phyloP scores from a whole-genome alignment of 2,888 invertebrate genomes.

The Drosophila mercatorum region DNA sequence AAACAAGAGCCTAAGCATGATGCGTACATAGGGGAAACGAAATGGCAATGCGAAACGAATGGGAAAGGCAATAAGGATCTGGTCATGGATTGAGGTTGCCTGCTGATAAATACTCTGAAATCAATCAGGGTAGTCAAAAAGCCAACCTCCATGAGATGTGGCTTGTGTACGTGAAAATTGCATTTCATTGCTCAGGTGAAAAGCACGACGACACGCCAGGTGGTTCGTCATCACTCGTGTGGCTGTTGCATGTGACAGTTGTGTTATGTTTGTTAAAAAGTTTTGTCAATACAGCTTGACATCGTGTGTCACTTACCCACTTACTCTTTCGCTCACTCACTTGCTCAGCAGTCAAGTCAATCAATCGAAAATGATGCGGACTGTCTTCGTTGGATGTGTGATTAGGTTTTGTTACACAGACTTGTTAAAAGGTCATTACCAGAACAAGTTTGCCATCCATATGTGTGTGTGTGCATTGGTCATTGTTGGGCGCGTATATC shows the following conservation, averaged over 20 bases:
- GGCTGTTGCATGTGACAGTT: slow-evolving; percentile 74
- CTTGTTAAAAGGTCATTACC: slow-evolving; percentile 72
- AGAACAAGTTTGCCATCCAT: slow-evolving; percentile 36
- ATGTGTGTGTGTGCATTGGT: slow-evolving; percentile 17
- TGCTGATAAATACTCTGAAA: slow-evolving; percentile 52
- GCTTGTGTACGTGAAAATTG: slow-evolving; percentile 76
- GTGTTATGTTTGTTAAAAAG: slow-evolving; percentile 75
- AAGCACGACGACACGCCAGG: slow-evolving; percentile 36
- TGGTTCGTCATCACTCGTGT: slow-evolving; percentile 45
- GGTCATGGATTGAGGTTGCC: neutral
- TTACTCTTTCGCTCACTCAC: neutral
- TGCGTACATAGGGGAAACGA: neutral
- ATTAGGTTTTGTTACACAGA: slow-evolving; percentile 49
- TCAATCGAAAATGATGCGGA: slow-evolving; percentile 33
- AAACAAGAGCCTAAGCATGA: slow-evolving; percentile 19
- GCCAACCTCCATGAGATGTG: slow-evolving; percentile 44
- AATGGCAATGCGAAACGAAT: neutral
- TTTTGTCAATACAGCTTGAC: slow-evolving; percentile 58
- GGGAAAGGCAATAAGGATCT: slow-evolving; percentile 1
- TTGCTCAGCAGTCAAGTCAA: slow-evolving; percentile 29
- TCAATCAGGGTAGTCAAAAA: slow-evolving; percentile 69
- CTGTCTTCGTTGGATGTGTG: slow-evolving; percentile 29
- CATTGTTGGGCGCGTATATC: slow-evolving; percentile 45
- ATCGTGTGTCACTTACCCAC: slow-evolving; percentile 35
- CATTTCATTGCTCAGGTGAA: slow-evolving; percentile 61